Percentiles rank a stretch among this genome's conserved stretches.
These are phyloP conservation scores for Poeciliopsis gracilis DNA, from an alignment of 2,797 vertebrate species.

Conservation along the genomic window DNA sequence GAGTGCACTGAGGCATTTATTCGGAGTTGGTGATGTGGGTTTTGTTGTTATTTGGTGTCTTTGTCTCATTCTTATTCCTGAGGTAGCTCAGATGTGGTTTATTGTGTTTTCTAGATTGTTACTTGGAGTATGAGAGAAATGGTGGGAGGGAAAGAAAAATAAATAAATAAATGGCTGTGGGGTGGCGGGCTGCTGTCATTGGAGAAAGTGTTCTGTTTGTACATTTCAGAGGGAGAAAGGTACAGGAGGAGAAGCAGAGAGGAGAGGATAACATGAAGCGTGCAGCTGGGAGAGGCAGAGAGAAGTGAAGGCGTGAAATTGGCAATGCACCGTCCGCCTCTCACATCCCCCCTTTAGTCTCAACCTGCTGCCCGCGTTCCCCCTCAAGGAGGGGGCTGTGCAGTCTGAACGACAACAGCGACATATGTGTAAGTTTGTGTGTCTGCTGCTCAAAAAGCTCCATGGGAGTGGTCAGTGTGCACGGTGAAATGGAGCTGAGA, in stretches of 20 bases:
- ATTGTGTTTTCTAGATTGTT: constrained; percentile 59
- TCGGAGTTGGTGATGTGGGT: constrained; percentile 37
- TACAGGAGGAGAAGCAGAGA: constrained; percentile 47
- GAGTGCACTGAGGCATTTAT: constrained; percentile 45
- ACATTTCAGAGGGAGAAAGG: constrained; percentile 29
- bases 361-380: constrained; percentile 36
- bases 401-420: constrained; percentile 19
- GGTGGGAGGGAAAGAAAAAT: background rate
- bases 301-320: constrained; percentile 82
- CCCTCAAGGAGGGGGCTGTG: constrained; percentile 26
- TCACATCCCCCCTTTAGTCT: constrained; percentile 42
- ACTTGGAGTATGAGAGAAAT: constrained; percentile 45
- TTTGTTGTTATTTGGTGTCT: constrained; percentile 43
- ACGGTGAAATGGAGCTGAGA: constrained; percentile 55
- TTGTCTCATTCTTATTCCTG: constrained; percentile 26
- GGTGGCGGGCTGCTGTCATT: constrained; percentile 22
- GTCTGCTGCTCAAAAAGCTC: constrained; percentile 15
- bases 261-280: constrained; percentile 51
- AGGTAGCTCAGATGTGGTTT: constrained; percentile 38
- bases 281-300: constrained; percentile 77
- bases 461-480: constrained; percentile 59
- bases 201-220: constrained; percentile 25
- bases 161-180: background rate
- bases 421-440: constrained; percentile 8
- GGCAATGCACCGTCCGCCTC: constrained; percentile 71